Conservation (phyloP, 1,140 invertebrate species). For the Heliconius melpomene region DNA sequence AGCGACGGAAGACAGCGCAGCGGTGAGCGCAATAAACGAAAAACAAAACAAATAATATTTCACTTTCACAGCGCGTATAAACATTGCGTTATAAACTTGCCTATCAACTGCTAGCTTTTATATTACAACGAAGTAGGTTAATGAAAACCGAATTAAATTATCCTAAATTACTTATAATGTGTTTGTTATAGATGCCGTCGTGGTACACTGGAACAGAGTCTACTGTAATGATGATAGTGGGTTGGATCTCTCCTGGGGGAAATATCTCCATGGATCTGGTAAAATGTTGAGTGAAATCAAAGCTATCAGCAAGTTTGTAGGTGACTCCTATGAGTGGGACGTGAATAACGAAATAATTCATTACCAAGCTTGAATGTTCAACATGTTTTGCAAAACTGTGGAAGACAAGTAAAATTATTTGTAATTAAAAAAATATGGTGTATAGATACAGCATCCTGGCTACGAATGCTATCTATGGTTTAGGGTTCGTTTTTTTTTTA, state of each 20-base stretch:
- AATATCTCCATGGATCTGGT: too few relatives aligned
- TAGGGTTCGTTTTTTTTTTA: not conserved
- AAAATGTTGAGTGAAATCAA: too few relatives aligned
- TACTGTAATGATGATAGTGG: not conserved
- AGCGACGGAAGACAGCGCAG: constrained; percentile 21
- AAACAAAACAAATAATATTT: constrained; percentile 41
- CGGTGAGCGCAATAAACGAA: constrained; percentile 8
- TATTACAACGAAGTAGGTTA: constrained; percentile 3
- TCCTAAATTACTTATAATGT: not conserved
- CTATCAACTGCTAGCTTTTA: constrained; percentile 6
- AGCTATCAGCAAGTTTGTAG: too few relatives aligned
- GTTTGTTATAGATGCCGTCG: not conserved
- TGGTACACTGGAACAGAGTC: not conserved
- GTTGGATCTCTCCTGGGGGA: not conserved
- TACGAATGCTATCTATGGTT: too few relatives aligned
- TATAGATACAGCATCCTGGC: too few relatives aligned
- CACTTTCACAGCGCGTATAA: constrained; percentile 38
- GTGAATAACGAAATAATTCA: too few relatives aligned
- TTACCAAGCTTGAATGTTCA: too few relatives aligned
- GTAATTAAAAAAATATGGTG: too few relatives aligned
- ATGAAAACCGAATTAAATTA: constrained; percentile 7
- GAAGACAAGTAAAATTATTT: too few relatives aligned
- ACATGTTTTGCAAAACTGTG: too few relatives aligned
- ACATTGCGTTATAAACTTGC: constrained; percentile 26
- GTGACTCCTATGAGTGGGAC: too few relatives aligned